These are phyloP conservation scores for Arrhopalites spinosus DNA, from an alignment of 2,888 invertebrate genomes.

Conservation along the genomic window DNA sequence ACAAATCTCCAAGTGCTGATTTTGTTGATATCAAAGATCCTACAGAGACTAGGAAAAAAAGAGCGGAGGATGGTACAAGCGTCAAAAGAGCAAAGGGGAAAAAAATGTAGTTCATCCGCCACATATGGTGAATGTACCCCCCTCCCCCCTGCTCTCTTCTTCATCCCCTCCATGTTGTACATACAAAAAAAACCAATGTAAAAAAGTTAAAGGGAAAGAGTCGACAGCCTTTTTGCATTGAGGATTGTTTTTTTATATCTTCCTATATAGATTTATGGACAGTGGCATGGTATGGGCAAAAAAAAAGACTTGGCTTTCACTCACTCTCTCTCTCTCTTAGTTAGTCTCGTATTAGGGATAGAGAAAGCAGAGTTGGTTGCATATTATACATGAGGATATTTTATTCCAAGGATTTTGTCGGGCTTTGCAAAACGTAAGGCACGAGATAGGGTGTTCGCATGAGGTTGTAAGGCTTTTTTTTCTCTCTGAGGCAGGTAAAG, in stretches of 20 bases:
- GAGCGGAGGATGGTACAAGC: too few species aligned
- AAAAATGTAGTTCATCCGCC: background rate
- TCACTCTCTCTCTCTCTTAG: too few species aligned
- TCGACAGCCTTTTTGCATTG: background rate
- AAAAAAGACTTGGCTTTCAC: background rate
- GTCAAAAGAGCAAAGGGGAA: background rate
- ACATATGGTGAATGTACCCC: background rate
- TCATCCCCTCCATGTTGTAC: background rate
- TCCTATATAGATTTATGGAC: background rate
- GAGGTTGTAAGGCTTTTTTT: conserved; percentile 8
- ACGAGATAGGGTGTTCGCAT: background rate
- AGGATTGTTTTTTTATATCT: background rate
- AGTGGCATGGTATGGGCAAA: background rate
- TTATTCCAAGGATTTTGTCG: conserved; percentile 1
- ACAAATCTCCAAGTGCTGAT: too few species aligned
- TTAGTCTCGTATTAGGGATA: background rate
- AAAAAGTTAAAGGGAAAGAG: background rate
- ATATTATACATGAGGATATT: conserved; percentile 1
- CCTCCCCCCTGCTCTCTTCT: background rate
- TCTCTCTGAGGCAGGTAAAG: background rate
- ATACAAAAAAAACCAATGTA: too few species aligned
- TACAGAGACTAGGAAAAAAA: too few species aligned
- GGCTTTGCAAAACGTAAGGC: conserved; percentile 1
- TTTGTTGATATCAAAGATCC: too few species aligned
- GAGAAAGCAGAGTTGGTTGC: background rate